These are phyloP conservation scores for Catalaphyllia jardinei DNA, from an alignment of 64 coral and sea anemone species.

Conservation along the genomic window DNA sequence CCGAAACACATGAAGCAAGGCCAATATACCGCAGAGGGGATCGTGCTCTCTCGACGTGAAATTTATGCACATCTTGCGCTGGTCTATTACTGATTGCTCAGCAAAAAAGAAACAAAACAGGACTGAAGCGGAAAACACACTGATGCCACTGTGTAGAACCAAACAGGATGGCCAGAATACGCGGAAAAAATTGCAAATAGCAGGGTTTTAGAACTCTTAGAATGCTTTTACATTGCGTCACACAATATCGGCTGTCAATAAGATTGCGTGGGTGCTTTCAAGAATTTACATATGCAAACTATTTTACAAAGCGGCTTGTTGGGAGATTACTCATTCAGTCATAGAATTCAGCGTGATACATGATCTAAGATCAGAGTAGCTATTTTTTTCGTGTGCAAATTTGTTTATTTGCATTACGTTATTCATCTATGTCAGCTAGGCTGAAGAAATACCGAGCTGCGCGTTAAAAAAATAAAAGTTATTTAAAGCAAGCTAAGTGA, in stretches of 20 bases:
- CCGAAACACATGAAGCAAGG: not conserved
- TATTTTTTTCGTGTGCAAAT: not conserved
- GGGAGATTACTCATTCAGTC: not conserved
- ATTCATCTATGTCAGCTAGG: not conserved
- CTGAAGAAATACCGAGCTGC: not conserved
- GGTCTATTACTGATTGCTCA: not conserved
- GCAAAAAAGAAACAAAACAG: not conserved
- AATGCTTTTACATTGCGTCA: not conserved
- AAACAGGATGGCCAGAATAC: not conserved
- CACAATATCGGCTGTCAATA: not conserved
- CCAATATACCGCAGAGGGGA: not conserved
- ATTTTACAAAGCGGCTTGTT: not conserved
- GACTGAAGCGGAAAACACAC: not conserved
- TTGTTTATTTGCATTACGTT: not conserved
- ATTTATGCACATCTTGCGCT: not conserved
- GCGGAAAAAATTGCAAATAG: not conserved
- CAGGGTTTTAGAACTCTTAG: not conserved
- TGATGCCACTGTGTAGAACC: not conserved
- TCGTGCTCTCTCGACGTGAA: not conserved
- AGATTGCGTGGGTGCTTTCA: not conserved
- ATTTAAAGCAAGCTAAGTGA: too few species aligned
- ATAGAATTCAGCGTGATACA: not conserved
- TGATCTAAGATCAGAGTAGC: too few species aligned
- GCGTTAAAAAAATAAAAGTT: not conserved
- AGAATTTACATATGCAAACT: conserved; percentile 16